Evolutionary conservation across 2,113 vertebrate species (phyloP).

Genomic region (Sceloporus tristichus): DNA sequence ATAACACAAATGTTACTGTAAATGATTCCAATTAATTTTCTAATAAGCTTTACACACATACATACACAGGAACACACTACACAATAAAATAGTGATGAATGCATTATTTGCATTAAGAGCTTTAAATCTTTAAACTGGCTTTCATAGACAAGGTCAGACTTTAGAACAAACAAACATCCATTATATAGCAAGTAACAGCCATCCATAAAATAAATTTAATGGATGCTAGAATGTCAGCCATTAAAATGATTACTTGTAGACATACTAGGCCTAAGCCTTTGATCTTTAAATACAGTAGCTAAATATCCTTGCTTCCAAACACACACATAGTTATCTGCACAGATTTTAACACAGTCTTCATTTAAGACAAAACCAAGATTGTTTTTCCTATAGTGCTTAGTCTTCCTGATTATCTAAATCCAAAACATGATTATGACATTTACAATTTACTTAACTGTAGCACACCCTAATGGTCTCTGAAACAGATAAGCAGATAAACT

Average conservation of each 20-base stretch:
- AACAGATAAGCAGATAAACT: background rate
- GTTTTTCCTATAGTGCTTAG: background rate
- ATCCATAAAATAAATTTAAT: conserved; percentile 17
- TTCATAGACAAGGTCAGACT: conserved; percentile 28
- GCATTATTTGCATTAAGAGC: conserved; percentile 1
- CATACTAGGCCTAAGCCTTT: conserved; percentile 12
- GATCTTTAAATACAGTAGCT: conserved; percentile 1
- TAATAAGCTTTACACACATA: background rate
- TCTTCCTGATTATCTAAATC: background rate
- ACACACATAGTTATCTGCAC: background rate
- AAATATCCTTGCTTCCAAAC: background rate
- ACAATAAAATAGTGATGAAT: background rate
- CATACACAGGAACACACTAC: too few species aligned
- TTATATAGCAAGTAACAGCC: background rate
- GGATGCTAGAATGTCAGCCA: conserved; percentile 8
- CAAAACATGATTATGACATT: background rate
- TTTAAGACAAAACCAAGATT: background rate
- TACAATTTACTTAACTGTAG: background rate
- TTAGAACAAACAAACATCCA: conserved; percentile 23
- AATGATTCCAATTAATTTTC: conserved; percentile 11
- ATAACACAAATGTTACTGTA: background rate
- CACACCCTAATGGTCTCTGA: background rate
- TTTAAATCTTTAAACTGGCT: conserved; percentile 23
- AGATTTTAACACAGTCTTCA: background rate
- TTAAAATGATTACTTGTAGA: conserved; percentile 5